These are phyloP conservation scores for Capitulum mitella DNA, from an alignment of 2,888 invertebrate genomes.

Conservation along the genomic window DNA sequence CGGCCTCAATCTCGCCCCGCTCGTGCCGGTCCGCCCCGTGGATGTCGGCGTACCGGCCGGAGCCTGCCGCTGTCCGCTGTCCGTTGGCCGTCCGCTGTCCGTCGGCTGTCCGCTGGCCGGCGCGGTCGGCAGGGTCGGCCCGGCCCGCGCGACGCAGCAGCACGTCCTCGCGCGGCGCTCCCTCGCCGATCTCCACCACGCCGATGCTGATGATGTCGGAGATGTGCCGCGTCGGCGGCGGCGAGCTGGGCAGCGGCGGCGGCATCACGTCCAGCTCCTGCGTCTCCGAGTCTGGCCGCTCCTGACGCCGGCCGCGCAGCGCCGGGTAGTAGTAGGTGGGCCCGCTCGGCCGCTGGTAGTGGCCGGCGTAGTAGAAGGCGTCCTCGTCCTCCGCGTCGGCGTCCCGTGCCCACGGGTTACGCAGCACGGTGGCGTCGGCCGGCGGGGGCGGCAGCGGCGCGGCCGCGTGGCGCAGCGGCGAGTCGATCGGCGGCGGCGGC, in stretches of 20 bases:
- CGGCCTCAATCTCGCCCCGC: no score
- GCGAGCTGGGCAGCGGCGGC: not conserved
- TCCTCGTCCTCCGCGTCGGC: not conserved
- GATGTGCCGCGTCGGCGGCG: not conserved
- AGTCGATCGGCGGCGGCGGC: not conserved
- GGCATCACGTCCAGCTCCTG: not conserved
- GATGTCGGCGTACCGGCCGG: not conserved
- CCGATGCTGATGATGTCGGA: conserved; percentile 13
- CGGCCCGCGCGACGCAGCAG: not conserved
- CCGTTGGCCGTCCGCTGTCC: not conserved
- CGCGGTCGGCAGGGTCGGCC: no score
- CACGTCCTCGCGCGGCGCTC: not conserved
- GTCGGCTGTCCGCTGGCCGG: not conserved
- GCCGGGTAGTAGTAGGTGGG: conserved; percentile 4
- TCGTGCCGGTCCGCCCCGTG: not conserved
- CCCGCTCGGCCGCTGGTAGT: conserved; percentile 4
- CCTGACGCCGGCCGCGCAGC: not conserved
- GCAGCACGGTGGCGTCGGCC: conserved; percentile 4
- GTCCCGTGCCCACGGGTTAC: not conserved
- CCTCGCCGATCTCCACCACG: not conserved
- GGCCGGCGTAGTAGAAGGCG: not conserved
- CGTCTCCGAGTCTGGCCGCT: not conserved
- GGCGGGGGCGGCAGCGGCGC: not conserved
- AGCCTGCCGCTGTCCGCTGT: not conserved
- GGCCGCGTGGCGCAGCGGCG: not conserved